Evolutionary conservation across 2,113 vertebrate species (phyloP).

Genomic region (Ophiodon elongatus): DNA sequence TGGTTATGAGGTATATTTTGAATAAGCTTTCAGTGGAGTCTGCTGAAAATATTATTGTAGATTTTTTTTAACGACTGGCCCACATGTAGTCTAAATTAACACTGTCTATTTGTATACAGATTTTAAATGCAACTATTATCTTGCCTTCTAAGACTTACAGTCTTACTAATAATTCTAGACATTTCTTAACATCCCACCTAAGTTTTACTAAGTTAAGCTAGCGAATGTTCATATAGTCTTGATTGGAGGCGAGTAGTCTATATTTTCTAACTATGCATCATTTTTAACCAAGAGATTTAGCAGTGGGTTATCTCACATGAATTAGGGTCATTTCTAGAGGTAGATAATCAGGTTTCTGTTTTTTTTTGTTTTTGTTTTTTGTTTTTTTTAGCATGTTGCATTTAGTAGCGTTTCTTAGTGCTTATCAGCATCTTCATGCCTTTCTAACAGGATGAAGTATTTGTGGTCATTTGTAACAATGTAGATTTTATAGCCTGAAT

Average conservation of each 20-base stretch:
- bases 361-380: constrained; percentile 18
- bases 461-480: constrained; percentile 76
- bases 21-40: constrained; percentile 76
- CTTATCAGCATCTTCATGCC: constrained; percentile 73
- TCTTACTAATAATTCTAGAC: constrained; percentile 67
- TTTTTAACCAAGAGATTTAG: constrained; percentile 84
- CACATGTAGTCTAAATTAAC: constrained; percentile 73
- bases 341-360: constrained; percentile 72
- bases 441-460: constrained; percentile 76
- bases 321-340: constrained; percentile 76
- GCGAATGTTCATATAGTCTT: constrained; percentile 66
- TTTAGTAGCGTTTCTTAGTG: constrained; percentile 77
- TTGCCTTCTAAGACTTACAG: constrained; percentile 75
- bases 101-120: constrained; percentile 74
- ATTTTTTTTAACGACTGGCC: constrained; percentile 56
- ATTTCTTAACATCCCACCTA: constrained; percentile 61
- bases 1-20: constrained; percentile 76
- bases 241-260: constrained; percentile 73
- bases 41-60: constrained; percentile 60
- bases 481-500: constrained; percentile 79
- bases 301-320: constrained; percentile 73
- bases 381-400: constrained; percentile 60
- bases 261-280: constrained; percentile 86
- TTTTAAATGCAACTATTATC: constrained; percentile 73
- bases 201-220: constrained; percentile 69